Evolutionary conservation across 2,888 invertebrate genomes (phyloP), one percentile per base, ranked within the genome.

Genomic region (Dioctria linearis): DNA sequence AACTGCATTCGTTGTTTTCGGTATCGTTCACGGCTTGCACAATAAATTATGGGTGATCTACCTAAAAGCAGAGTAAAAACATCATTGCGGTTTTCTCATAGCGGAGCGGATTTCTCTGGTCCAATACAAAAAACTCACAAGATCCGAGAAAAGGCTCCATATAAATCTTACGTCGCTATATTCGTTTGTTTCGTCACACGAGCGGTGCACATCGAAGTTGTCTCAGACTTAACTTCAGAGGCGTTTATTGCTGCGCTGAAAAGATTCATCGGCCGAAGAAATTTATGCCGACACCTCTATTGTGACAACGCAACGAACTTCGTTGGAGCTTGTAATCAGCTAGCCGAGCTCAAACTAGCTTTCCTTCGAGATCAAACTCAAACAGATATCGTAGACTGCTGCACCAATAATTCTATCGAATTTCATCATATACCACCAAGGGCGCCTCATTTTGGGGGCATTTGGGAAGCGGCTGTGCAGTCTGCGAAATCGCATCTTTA

Each of bases 1-100:
- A 66, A 61, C 6, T 83, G 80, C n/a, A 42, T 84, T 3, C 46
- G 39, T 11, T 83, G 82, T 80, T 13, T 78, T 11, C 54, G 57
- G 4, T 82, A 81, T 54, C 42, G 46, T 4, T 61, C 78, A 11
- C 75, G 76, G 5, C n/a, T 73, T 8, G 25, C 73, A 1, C 3
- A 42, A 9, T 81, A 81, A 69, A 80, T 84, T 2, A 86, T 86
- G 85, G 78, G 71, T 4, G 51, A 81, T 69, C 75, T 25, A 2
- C 25, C 25, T 25, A 25, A 25, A 25, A 25, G 25, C 25, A 25
- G 25, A 25, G 25, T 25, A 80, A 4, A 80, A 9, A 63, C 61
- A 2, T 49, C 79, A 5, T 40, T 65, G 8, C 83, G 83, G 37
- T 84, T 84, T 57, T 71, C 73, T 9, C 75, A 80, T 61, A 82